Conservation (phyloP, 2,888 invertebrate species). For the Drosophila yooni region DNA sequence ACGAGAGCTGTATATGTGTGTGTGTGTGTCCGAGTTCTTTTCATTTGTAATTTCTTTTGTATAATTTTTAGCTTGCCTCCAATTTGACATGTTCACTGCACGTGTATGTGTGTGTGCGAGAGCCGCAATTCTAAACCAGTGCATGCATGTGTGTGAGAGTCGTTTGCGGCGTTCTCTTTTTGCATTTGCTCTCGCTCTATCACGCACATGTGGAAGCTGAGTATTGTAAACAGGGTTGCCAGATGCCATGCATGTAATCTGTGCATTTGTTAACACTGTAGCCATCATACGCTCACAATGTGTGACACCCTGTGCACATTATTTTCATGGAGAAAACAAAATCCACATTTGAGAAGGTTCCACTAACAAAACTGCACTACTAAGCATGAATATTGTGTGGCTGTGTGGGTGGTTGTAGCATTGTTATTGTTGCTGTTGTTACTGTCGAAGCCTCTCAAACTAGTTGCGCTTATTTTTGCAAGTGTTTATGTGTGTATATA, state of each 20-base stretch:
- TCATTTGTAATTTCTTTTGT: slow-evolving; percentile 74
- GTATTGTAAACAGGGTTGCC: slow-evolving; percentile 62
- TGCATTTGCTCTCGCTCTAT: slow-evolving; percentile 38
- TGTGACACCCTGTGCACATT: slow-evolving; percentile 45
- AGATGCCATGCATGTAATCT: slow-evolving; percentile 44
- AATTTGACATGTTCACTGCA: slow-evolving; percentile 59
- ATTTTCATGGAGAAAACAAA: slow-evolving; percentile 45
- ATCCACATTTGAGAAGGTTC: slow-evolving; percentile 46
- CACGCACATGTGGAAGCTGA: slow-evolving; percentile 75
- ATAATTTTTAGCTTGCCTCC: slow-evolving; percentile 68
- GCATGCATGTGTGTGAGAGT: slow-evolving; percentile 30
- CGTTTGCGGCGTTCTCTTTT: slow-evolving; percentile 54
- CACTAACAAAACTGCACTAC: slow-evolving; percentile 32
- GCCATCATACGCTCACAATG: slow-evolving; percentile 2
- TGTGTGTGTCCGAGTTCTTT: slow-evolving; percentile 36
- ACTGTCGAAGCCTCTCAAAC: slow-evolving; percentile 66
- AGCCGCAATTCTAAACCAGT: slow-evolving; percentile 71
- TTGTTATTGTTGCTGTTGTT: slow-evolving; percentile 47
- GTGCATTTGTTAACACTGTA: slow-evolving; percentile 5
- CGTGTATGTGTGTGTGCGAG: slow-evolving; percentile 36
- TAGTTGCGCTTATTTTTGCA: slow-evolving; percentile 67
- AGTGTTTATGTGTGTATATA: slow-evolving; percentile 2
- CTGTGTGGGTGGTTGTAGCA: slow-evolving; percentile 43
- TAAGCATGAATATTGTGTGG: slow-evolving; percentile 18
- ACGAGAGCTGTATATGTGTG: slow-evolving; percentile 19